Evolutionary conservation across 2,888 invertebrate genomes (phyloP), one percentile per base, ranked within the genome.

Genomic region (Cataglyphis cursor): DNA sequence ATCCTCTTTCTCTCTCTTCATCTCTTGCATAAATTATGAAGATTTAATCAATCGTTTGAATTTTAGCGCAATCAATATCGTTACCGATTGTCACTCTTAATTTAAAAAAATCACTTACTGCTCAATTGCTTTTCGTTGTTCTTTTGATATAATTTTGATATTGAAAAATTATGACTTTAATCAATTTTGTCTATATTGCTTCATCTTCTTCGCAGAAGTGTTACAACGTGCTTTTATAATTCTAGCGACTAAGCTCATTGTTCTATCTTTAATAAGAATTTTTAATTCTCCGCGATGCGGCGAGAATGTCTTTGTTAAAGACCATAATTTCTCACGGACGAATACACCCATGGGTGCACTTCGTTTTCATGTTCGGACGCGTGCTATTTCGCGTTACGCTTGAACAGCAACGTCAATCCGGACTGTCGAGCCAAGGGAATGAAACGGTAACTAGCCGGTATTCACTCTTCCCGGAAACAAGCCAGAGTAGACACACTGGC

Each of bases 301-400:
- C 15, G 82, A 59, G 48, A 82, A 41, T 66, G 66, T 74, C 82
- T 74, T 82, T 74, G 74, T 83, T 66, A 62, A 62, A 44, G 59
- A 75, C 38, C 66, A 75, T 75, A 83, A 82, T 84, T 83, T 84
- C 73, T 84, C 82, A 82, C 74, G 24, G 66, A 65, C 82, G 68
- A 82, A 74, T 51, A 57, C 82, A 66, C 83, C 82, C 65, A 18
- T 38, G 66, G 65, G 62, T 74, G 74, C 31, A 48, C 72, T 83
- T 73, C 64, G 41, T 65, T 81, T n/a, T 35, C 65, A 57, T 31
- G 72, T 51, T 59, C 24, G 81, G 81, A 51, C 76, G 62, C 51
- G 61, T 51, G 41, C 64, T 75, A 75, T 80, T 80, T 72, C 72
- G 81, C 62, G 62, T 64, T 48, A 76, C 76, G 62, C 35, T 44